Base-by-base conservation (phyloP, 1,140 invertebrate genomes). In the Drosophila carrolli region DNA sequence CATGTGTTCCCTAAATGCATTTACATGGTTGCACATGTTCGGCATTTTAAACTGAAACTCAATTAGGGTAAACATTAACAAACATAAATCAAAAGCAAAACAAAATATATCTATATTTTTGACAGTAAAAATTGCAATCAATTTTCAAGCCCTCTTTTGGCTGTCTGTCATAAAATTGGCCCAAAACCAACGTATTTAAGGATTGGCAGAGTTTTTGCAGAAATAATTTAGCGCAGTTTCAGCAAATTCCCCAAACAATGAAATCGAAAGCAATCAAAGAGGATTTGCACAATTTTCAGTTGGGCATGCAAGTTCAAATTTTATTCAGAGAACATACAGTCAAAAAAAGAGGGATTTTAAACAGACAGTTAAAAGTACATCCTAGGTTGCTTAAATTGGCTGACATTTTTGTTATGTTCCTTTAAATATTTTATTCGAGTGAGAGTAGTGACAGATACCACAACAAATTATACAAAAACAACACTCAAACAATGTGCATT, bases 121-220 rank as follows among this genome's bases (percentile, higher is more conserved):
- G 66, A 53, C 76, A 80, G 67, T 81, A 73, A 77, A 81, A 81
- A 81, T 73, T 68, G 78, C 75, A 53, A 81, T 65, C 79, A 67
- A 73, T 81, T 43, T 27, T 27, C 13, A 4, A 29, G 23, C 23
- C 23, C 13, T 13, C 23, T 48, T 78, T 70, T 61, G 51, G 43
- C 38, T 23, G 55, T 11, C 47, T 63, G 44, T 44, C 32, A 61
- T 40, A 56, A 29, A 72, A 67, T 75, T 72, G 62, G 66, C 54
- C 58, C 58, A 40, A 80, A 63, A 65, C 66, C 66, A 84, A 80
- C 59, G 72, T 58, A 68, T 68, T 68, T 73, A 72, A 9, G 51
- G 38, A n/a, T 44, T 27, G 32, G 7, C 32, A 8, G 40, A 14
- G 11, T 50, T 47, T 80, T 72, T 61, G 55, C 38, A 44, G 83